Conservation (phyloP, 2,797 vertebrate genomes). For the Fundulus diaphanus region DNA sequence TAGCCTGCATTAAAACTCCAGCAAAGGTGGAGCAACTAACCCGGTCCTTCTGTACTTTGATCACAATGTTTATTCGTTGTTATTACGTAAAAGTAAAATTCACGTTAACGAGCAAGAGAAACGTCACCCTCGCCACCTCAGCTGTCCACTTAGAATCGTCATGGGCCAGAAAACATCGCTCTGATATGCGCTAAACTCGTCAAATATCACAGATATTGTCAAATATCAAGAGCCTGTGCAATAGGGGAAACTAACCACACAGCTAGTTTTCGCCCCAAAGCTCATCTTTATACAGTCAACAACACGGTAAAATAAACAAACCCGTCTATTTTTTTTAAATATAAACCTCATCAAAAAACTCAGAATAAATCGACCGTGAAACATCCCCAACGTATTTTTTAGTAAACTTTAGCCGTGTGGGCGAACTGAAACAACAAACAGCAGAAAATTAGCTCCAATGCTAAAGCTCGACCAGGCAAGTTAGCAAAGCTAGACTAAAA, state of each 20-base stretch:
- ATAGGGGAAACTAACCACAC: background rate
- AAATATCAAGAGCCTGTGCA: background rate
- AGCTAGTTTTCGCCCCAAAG: background rate
- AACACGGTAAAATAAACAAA: background rate
- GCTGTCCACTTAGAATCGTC: background rate
- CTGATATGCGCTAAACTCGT: background rate
- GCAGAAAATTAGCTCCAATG: slow-evolving; percentile 50
- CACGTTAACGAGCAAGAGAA: background rate
- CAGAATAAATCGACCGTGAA: background rate
- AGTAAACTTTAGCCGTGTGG: slow-evolving; percentile 14
- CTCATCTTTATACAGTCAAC: background rate
- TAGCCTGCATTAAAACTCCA: background rate
- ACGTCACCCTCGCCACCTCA: background rate
- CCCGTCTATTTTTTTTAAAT: background rate
- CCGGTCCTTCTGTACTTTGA: background rate
- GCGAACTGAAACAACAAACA: slow-evolving; percentile 36
- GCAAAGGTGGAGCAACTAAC: too few relatives aligned
- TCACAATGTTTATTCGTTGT: background rate
- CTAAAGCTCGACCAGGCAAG: slow-evolving; percentile 46
- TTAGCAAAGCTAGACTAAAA: slow-evolving; percentile 36
- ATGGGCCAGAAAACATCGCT: background rate
- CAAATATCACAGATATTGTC: slow-evolving; percentile 1
- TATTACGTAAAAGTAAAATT: background rate
- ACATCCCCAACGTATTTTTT: background rate
- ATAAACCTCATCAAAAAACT: background rate